phyloP scores from a whole-genome alignment of 2,888 invertebrate species.

The Ashinkailepas kermadecensis region DNA sequence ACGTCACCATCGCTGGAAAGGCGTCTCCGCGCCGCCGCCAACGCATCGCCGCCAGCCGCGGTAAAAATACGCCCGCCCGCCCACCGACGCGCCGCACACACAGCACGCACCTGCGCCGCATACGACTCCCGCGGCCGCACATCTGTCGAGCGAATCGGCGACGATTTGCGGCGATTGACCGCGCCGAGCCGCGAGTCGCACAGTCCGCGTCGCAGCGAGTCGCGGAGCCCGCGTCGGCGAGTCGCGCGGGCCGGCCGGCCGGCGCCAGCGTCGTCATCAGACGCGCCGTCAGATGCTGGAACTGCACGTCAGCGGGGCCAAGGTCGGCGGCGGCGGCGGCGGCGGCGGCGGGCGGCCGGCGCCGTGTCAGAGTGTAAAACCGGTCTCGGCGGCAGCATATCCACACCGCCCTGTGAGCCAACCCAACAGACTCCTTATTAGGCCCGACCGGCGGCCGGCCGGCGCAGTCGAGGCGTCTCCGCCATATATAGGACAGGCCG shows the following conservation, averaged over 20 bases:
- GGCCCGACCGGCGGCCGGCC: not conserved
- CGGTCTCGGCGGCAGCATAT: not conserved
- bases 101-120: too few species aligned
- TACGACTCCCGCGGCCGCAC: too few species aligned
- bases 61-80: not conserved
- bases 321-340: not conserved
- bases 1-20: not conserved
- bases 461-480: not conserved
- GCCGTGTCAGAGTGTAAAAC: not conserved
- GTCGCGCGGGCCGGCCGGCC: not conserved
- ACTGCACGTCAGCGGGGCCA: slow-evolving; percentile 2
- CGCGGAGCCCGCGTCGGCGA: too few species aligned
- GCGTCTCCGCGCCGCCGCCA: not conserved
- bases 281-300: not conserved
- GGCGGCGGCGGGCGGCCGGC: not conserved
- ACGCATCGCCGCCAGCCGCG: not conserved
- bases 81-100: not conserved
- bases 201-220: not conserved
- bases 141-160: too few species aligned
- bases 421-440: not conserved
- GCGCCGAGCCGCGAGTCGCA: not conserved
- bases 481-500: not conserved
- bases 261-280: not conserved
- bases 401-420: not conserved
- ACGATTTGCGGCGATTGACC: not conserved